Evolutionary conservation across 2,113 vertebrate species (phyloP).

Genomic region (Otus sunia): DNA sequence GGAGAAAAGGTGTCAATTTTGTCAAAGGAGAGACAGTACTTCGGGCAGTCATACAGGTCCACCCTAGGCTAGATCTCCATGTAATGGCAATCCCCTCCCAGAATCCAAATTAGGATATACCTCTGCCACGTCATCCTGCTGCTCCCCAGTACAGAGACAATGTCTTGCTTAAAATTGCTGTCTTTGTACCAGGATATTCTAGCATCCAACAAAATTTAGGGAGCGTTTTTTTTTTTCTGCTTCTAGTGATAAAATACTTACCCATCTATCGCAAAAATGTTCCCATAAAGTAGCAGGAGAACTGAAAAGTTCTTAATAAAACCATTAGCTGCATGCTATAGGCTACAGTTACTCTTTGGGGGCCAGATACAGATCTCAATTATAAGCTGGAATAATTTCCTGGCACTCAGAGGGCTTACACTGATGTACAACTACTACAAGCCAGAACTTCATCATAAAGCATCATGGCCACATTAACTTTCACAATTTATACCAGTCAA

Average conservation of each 20-base stretch:
- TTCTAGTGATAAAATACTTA: background rate
- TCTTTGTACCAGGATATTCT: background rate
- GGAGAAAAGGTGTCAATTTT: background rate
- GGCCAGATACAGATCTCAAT: background rate
- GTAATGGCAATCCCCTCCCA: background rate
- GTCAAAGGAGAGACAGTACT: background rate
- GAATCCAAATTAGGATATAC: fast-evolving
- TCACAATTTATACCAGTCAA: background rate
- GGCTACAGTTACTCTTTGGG: background rate
- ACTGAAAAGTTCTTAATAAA: background rate
- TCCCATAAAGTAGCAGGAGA: background rate
- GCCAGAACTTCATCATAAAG: background rate
- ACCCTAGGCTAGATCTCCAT: background rate
- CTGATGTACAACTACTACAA: background rate
- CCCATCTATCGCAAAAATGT: background rate
- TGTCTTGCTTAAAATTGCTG: background rate
- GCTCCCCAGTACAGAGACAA: background rate
- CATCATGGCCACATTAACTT: background rate
- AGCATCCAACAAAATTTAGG: background rate
- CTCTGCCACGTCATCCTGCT: background rate
- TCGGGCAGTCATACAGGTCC: background rate
- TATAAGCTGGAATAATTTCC: conserved; percentile 22
- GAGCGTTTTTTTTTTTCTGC: background rate
- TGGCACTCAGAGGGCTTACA: background rate
- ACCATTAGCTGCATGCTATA: background rate